Evolutionary conservation across 2,113 vertebrate genomes (phyloP).

Genomic region (Etheostoma cragini): DNA sequence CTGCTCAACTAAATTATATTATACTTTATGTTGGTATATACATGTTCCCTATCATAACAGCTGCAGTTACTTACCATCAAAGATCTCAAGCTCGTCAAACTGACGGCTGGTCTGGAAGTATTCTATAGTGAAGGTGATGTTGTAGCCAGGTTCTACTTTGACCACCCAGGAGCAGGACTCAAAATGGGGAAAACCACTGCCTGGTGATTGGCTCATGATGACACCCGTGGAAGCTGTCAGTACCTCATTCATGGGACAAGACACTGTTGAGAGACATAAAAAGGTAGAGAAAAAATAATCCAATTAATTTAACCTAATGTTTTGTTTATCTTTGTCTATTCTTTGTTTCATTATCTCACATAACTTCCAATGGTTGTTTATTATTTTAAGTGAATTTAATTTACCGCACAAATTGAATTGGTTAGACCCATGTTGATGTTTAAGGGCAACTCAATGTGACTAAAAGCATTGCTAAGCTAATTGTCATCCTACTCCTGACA

Average conservation of each 20-base stretch:
- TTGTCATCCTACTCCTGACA: conserved; percentile 57
- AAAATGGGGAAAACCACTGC: conserved; percentile 93
- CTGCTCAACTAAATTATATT: not conserved
- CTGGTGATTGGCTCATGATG: conserved; percentile 95
- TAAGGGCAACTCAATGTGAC: conserved; percentile 59
- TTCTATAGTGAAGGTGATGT: conserved; percentile 94
- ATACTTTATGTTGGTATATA: not conserved
- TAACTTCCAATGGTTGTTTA: conserved; percentile 7
- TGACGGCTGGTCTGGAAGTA: conserved; percentile 97
- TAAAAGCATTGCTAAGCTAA: conserved; percentile 55
- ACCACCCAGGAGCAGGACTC: conserved; percentile 98
- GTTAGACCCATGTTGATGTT: conserved; percentile 44
- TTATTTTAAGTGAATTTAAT: conserved; percentile 34
- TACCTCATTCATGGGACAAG: conserved; percentile 93
- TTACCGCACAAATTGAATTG: conserved; percentile 51
- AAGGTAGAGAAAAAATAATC: not conserved
- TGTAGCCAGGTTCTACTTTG: conserved; percentile 91
- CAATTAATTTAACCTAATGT: conserved; percentile 5
- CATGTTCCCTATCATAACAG: not conserved
- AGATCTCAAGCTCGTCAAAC: conserved; percentile 97
- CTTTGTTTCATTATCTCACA: conserved; percentile 5
- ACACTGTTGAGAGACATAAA: conserved; percentile 82
- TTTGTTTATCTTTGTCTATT: not conserved
- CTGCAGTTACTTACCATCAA: conserved; percentile 88
- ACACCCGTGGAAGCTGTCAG: conserved; percentile 92